These are phyloP conservation scores for Lamproptera curius DNA, from an alignment of 2,888 invertebrate species.

Conservation along the genomic window DNA sequence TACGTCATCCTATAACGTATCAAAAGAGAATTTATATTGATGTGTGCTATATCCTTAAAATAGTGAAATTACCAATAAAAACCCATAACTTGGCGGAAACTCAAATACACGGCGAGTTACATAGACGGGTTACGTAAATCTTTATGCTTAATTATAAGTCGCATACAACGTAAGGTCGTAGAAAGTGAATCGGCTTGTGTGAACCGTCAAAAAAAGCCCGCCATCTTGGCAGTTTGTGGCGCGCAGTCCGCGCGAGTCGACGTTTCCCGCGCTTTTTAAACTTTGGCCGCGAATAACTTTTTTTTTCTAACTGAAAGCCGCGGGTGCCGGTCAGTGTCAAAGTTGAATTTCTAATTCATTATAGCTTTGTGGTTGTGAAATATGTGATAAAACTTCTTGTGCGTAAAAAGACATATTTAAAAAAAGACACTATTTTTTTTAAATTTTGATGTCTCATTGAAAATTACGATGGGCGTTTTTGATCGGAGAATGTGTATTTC, in stretches of 20 bases:
- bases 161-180: slow-evolving; percentile 76
- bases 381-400: slow-evolving; percentile 59
- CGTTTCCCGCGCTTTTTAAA: slow-evolving; percentile 60
- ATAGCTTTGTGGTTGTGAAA: slow-evolving; percentile 52
- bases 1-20: neutral
- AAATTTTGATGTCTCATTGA: slow-evolving; percentile 37
- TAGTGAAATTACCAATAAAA: slow-evolving; percentile 21
- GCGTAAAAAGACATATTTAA: slow-evolving; percentile 35
- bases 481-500: slow-evolving; percentile 53
- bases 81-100: slow-evolving; percentile 48
- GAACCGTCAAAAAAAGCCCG: slow-evolving; percentile 73
- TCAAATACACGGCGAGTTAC: slow-evolving; percentile 56
- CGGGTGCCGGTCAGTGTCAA: slow-evolving; percentile 55
- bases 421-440: slow-evolving; percentile 38
- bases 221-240: slow-evolving; percentile 74
- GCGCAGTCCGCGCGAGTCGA: slow-evolving; percentile 62
- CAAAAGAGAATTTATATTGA: neutral
- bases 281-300: slow-evolving; percentile 46
- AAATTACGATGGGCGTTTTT: slow-evolving; percentile 54
- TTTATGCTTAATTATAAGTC: slow-evolving; percentile 73
- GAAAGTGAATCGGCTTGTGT: slow-evolving; percentile 77
- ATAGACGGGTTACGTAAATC: slow-evolving; percentile 69
- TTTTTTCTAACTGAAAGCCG: slow-evolving; percentile 33
- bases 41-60: slow-evolving; percentile 2
- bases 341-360: slow-evolving; percentile 36